A percentile compares a stretch with the other conserved stretches of the same genome.
Evolutionary conservation across 1,140 invertebrate species (phyloP).

Genomic region (Colletes latitarsis): DNA sequence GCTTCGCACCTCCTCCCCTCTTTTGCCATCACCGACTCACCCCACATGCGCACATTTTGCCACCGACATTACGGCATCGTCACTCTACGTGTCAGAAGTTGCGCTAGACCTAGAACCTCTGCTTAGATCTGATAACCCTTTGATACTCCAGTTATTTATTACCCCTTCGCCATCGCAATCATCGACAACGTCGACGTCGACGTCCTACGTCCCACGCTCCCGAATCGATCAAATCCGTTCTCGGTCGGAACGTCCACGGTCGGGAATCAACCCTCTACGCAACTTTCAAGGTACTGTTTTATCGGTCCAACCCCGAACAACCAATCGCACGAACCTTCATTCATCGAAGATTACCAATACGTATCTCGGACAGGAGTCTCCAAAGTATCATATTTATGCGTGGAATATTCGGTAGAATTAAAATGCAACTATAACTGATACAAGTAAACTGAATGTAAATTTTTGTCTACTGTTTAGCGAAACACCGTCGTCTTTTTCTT

Average conservation of each 20-base stretch:
- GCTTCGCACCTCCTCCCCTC: slow-evolving; percentile 73
- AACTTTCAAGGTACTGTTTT: not conserved
- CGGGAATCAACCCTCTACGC: not conserved
- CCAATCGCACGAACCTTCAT: too few species aligned
- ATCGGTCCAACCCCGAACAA: not conserved
- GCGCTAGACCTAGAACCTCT: slow-evolving; percentile 68
- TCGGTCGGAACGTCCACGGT: not conserved
- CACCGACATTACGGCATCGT: slow-evolving; percentile 77
- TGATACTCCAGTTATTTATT: slow-evolving; percentile 73
- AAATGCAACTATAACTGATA: too few species aligned
- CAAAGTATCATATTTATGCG: too few species aligned
- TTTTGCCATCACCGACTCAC: slow-evolving; percentile 52
- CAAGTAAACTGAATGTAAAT: too few species aligned
- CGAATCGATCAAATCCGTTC: slow-evolving; percentile 49
- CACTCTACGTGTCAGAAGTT: slow-evolving; percentile 80
- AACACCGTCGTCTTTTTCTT: not conserved
- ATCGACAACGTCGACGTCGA: slow-evolving; percentile 23
- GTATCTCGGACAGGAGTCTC: too few species aligned
- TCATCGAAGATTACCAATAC: too few species aligned
- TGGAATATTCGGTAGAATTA: too few species aligned
- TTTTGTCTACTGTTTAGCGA: too few species aligned
- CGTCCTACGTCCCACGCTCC: slow-evolving; percentile 10
- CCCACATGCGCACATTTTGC: slow-evolving; percentile 67
- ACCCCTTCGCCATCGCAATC: slow-evolving; percentile 29
- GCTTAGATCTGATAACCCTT: slow-evolving; percentile 78